Evolutionary conservation across 2,888 invertebrate species (phyloP), one percentile per base, ranked within the genome.

Genomic region (Pandemis heparana): DNA sequence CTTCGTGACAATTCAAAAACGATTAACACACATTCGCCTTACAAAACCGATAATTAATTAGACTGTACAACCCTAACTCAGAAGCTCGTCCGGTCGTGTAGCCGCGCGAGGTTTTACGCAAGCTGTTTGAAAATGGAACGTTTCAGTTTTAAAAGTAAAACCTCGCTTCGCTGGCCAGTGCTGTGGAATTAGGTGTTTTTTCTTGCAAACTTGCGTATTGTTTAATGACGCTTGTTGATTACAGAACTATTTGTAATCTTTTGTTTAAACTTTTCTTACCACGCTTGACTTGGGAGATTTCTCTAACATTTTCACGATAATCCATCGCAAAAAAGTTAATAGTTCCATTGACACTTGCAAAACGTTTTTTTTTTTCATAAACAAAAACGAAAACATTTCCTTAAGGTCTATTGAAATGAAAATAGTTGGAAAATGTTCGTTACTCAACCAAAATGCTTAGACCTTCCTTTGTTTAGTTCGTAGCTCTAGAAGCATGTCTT

Each of bases 51-150:
- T 70, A 65, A 74, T 62, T 73, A 56, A 56, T 65, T 75, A 74
- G 73, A 65, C 64, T 53, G 74, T 74, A 77, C 77, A 77, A 77
- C 78, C 70, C 76, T 79, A 78, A 61, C 71, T 79, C 81, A 83
- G 84, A 84, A 80, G 80, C 77, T 71, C 79, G 75, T 84, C 83
- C 84, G 83, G 71, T 51, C 18, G 62, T 75, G 72, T 68, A 73
- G 51, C 69, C 68, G 59, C 38, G 23, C 18, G 41, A 69, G 38
- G 32, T 23, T 43, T 81, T 81, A 75, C 78, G 80, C 77, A 79
- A 80, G 63, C n/a, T 12, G 51, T 43, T 72, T 70, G 53, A 70
- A 74, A 70, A 70, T 70, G 51, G 69, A 73, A 56, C 23, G 67
- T 62, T 65, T 51, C 65, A 32, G 51, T 65, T 65, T 56, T 51